Conservation (phyloP, 1,140 invertebrate genomes). For the Aphelenchoides fujianensis region DNA sequence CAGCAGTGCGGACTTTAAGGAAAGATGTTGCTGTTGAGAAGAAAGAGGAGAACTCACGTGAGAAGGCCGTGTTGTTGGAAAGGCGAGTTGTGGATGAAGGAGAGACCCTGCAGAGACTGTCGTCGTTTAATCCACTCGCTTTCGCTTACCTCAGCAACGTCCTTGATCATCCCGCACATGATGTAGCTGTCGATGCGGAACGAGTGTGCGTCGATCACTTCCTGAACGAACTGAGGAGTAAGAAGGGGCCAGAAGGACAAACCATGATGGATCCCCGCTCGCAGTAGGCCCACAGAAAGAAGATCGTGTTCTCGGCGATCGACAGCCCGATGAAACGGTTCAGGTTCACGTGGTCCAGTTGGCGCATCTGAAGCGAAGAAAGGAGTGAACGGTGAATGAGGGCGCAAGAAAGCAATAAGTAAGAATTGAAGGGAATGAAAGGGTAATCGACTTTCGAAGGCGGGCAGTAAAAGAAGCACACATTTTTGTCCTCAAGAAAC, state of each 20-base stretch:
- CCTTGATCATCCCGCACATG: slow-evolving; percentile 1
- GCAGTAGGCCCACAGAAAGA: neutral
- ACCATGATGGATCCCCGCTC: neutral
- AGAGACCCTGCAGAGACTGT: slow-evolving; percentile 14
- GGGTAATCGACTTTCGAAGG: too few relatives aligned
- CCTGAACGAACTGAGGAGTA: too few relatives aligned
- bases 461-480: too few relatives aligned
- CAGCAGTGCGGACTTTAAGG: slow-evolving; percentile 1
- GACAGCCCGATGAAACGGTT: neutral
- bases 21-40: too few relatives aligned
- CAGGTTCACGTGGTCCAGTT: neutral
- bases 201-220: neutral
- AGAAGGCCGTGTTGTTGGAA: slow-evolving; percentile 15
- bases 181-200: neutral
- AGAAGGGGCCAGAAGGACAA: too few relatives aligned
- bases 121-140: neutral
- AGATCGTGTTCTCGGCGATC: neutral
- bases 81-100: slow-evolving; percentile 21
- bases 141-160: neutral
- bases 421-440: too few relatives aligned
- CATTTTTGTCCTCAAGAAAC: too few relatives aligned
- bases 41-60: too few relatives aligned
- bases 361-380: slow-evolving; percentile 6
- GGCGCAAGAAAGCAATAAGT: too few relatives aligned
- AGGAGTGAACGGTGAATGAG: too few relatives aligned